Percentiles rank a stretch among this genome's conserved stretches.
These are phyloP conservation scores for Urocitellus parryii DNA, from an alignment of 2,113 vertebrate genomes.

Conservation along the genomic window DNA sequence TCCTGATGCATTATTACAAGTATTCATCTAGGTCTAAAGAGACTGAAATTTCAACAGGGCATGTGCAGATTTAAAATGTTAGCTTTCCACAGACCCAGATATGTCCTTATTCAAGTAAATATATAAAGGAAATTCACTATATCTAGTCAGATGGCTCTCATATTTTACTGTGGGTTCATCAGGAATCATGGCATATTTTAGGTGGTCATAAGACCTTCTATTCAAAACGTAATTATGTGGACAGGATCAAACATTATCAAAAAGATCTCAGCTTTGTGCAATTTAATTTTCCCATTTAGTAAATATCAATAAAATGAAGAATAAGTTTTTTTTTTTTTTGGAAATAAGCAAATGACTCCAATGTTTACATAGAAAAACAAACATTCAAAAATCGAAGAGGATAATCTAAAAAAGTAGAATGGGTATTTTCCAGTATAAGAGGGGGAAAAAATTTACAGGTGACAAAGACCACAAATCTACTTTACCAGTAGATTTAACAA, in stretches of 20 bases:
- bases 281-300: not conserved
- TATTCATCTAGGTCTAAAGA: not conserved
- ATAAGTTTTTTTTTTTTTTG: not conserved
- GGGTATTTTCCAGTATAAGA: no score
- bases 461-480: no score
- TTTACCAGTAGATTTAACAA: not conserved
- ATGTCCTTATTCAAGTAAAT: not conserved
- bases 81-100: not conserved
- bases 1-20: not conserved
- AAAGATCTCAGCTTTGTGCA: not conserved
- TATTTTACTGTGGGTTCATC: not conserved
- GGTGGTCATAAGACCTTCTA: not conserved
- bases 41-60: not conserved
- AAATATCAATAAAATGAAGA: not conserved
- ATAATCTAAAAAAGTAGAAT: not conserved
- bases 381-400: not conserved
- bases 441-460: no score
- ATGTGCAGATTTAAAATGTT: not conserved
- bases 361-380: not conserved
- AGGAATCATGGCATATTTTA: not conserved
- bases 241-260: not conserved
- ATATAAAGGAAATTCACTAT: not conserved
- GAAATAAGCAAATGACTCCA: not conserved
- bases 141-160: not conserved
- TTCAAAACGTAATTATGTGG: not conserved